Base-by-base conservation (phyloP, 2,113 vertebrate genomes). In the Scomber japonicus region DNA sequence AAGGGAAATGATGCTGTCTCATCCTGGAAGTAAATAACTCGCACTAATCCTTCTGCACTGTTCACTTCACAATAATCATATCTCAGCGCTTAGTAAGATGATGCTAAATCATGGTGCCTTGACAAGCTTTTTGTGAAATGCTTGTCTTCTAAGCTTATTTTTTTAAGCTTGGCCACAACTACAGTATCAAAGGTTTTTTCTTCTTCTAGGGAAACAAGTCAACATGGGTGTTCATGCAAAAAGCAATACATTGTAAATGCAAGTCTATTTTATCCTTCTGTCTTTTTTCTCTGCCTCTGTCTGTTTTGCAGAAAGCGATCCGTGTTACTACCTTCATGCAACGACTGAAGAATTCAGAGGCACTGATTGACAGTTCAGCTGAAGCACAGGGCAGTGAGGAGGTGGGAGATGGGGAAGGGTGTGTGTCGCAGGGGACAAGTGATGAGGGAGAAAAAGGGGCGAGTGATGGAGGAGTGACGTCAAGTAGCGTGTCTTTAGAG, bases 311-410 rank as follows among this genome's bases (percentile, higher is more conserved):
- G 96, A 97, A 97, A 95, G 96, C 96, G 0, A 96, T 96, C 60
- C 95, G 96, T 15, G 95, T 96, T 51, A 96, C 96, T 51, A 96
- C 96, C 17, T 96, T 97, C 88, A 96, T 97, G 96, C 96, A 97
- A 64, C 94, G 96, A 5, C 92, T 97, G 81, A 94, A 95, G 78
- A 95, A 96, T 57, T 85, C 95, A 4, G 95, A 95, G 59, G 80
- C 85, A 12, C 16, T 90, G 6, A 75, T 31, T 55, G 91, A 95
- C 71, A 92, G 73, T 51, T 89, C 85, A 40, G 67, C 83, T 7
- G 93, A 93, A 48, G 83, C 68, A 81, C 89, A 90, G 69, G 80
- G 65, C 6, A 56, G 76, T 19, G 85, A 87, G 27, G 87, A 82
- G 68, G 71, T 82, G 83, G 81, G 70, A 74, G 89, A 90, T 54